phyloP scores from a whole-genome alignment of 1,140 invertebrate genomes.

The Drosophila punjabiensis region DNA sequence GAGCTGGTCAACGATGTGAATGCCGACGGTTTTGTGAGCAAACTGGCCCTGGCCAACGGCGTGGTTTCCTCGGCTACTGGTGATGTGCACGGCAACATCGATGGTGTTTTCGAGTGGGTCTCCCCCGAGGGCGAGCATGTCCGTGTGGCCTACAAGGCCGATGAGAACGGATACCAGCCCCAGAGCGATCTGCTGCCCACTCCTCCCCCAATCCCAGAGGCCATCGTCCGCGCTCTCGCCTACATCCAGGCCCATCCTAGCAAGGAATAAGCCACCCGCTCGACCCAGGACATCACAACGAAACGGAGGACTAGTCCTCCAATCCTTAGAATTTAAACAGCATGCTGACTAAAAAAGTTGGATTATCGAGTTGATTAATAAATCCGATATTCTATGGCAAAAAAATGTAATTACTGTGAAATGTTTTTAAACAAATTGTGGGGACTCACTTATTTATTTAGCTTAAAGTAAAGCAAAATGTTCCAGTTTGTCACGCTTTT shows the following conservation, averaged over 20 bases:
- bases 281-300: background rate
- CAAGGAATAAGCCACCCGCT: slow-evolving; percentile 35
- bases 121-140: slow-evolving; percentile 89
- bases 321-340: slow-evolving; percentile 29
- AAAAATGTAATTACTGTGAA: background rate
- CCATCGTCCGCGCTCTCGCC: slow-evolving; percentile 87
- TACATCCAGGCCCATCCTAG: slow-evolving; percentile 83
- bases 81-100: slow-evolving; percentile 67
- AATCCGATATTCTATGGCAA: slow-evolving; percentile 35
- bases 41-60: slow-evolving; percentile 87
- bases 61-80: slow-evolving; percentile 76
- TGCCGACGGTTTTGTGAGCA: slow-evolving; percentile 84
- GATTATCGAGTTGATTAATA: slow-evolving; percentile 35
- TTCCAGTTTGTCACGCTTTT: slow-evolving; percentile 4
- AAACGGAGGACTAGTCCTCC: background rate
- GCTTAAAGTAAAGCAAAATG: background rate
- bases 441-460: slow-evolving; percentile 7
- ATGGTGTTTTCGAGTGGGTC: slow-evolving; percentile 87
- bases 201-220: slow-evolving; percentile 89
- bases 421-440: background rate
- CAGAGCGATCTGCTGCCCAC: slow-evolving; percentile 87
- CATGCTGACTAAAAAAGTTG: slow-evolving; percentile 24
- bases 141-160: slow-evolving; percentile 87
- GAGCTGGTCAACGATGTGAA: slow-evolving; percentile 40
- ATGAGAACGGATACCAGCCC: slow-evolving; percentile 86